Evolutionary conservation across 1,140 invertebrate genomes (phyloP), one percentile per base, ranked within the genome.

Genomic region (Dysdera silvatica): DNA sequence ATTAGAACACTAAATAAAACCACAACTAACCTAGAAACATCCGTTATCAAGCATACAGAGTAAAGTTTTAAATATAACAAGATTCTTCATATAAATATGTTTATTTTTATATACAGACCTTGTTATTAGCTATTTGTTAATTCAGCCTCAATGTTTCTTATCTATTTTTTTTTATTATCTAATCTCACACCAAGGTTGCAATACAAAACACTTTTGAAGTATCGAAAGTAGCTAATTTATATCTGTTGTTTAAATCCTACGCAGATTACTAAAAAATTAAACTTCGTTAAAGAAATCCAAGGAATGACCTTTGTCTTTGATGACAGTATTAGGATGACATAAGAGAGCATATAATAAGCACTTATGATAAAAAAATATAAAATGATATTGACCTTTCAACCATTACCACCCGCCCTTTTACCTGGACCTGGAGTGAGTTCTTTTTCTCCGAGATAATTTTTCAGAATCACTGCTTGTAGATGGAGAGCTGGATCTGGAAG

Each of bases 321-420:
- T 18, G 18, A 8, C 7, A 6, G 8, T 8, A 20, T 8, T 12
- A 45, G 6, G 7, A 8, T 45, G 18, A n/a, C 14, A 49, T 28
- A 7, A 28, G 40, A 37, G 26, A 31, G 35, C n/a, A 54, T 14
- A 14, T 14, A 7, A 1, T 14, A 49, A 28, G 2, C 14, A 24
- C 10, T 33, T 41, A 56, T 28, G 8, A 47, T 48, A 28, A 35
- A 29, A 40, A 49, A 41, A 23, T 26, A 49, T 23, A 57, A 65
- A 58, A 53, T 33, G 62, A 65, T 65, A 65, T 65, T 65, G 62
- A 65, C 62, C 62, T 65, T 65, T 65, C 40, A 65, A 65, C 61
- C 62, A 58, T 58, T 65, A 65, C 62, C 62, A 65, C 62, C 62
- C 62, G 28, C 62, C 62, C 62, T 48, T 57, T 65, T 65, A 59